phyloP scores from a whole-genome alignment of 2,888 invertebrate species.

The Leucozona laternaria region DNA sequence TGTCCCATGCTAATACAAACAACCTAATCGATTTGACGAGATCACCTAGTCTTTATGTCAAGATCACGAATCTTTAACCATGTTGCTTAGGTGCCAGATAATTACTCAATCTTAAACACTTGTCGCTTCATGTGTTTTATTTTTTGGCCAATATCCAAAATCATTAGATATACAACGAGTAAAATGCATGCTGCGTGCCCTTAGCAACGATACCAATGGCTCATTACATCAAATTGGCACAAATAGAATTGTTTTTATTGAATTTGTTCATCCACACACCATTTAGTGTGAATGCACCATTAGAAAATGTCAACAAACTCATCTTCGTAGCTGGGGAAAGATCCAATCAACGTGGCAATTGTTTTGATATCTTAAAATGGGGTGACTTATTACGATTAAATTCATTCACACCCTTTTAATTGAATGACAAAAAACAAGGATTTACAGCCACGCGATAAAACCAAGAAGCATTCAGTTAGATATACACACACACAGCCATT shows the following conservation, averaged over 20 bases:
- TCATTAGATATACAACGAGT: neutral
- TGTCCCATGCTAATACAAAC: conserved; percentile 16
- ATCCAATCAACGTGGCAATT: neutral
- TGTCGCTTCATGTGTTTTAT: conserved; percentile 27
- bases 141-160: conserved; percentile 61
- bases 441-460: neutral
- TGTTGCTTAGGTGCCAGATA: conserved; percentile 23
- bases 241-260: conserved; percentile 25
- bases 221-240: conserved; percentile 44
- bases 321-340: neutral
- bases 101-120: conserved; percentile 53
- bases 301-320: conserved; percentile 32
- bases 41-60: conserved; percentile 51
- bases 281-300: conserved; percentile 13
- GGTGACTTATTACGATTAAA: neutral
- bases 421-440: neutral
- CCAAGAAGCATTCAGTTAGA: neutral
- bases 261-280: neutral
- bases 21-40: conserved; percentile 38
- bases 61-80: conserved; percentile 66
- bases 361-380: conserved; percentile 12
- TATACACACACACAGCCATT: neutral
- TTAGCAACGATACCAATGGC: neutral
- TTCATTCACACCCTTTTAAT: conserved; percentile 18
- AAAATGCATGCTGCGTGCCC: conserved; percentile 21